Base-by-base conservation (phyloP, 2,113 vertebrate species). In the Indicator maculatus region DNA sequence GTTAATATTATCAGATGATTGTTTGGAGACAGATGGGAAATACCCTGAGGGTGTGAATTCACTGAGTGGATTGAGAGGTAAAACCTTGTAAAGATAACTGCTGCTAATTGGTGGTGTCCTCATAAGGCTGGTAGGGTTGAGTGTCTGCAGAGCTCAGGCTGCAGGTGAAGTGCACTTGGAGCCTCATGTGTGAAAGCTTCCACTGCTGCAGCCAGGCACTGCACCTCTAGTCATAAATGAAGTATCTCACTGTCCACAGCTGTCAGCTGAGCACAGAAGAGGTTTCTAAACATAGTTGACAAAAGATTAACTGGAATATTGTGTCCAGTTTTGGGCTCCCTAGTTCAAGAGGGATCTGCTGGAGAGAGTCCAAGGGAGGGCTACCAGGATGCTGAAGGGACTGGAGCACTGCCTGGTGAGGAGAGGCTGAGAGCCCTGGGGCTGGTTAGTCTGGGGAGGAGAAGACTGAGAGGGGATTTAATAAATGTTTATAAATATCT, bases 251-350 rank as follows among this genome's bases (percentile, higher is more conserved):
- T 8, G 6, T 50, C 70, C 36, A 41, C 56, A 47, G 5, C 31
- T 21, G 28, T 65, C 47, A 24, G 15, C n/a, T 0, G 0, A 77
- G 26, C n/a, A 5, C 13, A n/a, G 65, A 20, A n/a, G 26, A 53
- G 50, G 16, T 41, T 87, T 77, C 63, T 61, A 72, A 19, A 70
- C 11, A 12, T 11, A 39, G 5, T 9, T 70, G 66, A 30, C 31
- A 21, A 47, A 21, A 45, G 17, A 21, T 61, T 63, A n/a, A 26
- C 38, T 31, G 5, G 39, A 41, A 41, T 41, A 41, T 41, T 41
- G 39, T 13, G 12, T 41, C 12, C 39, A 41, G 39, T 41, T 41
- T 41, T 41, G 39, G 39, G 39, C 9, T 41, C 39, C 39, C 39
- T 10, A 41, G 39, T 41, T 41, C 39, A 41, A 41, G 39, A 41